phyloP scores from a whole-genome alignment of 2,888 invertebrate genomes.

The Sthenelais limicola region DNA sequence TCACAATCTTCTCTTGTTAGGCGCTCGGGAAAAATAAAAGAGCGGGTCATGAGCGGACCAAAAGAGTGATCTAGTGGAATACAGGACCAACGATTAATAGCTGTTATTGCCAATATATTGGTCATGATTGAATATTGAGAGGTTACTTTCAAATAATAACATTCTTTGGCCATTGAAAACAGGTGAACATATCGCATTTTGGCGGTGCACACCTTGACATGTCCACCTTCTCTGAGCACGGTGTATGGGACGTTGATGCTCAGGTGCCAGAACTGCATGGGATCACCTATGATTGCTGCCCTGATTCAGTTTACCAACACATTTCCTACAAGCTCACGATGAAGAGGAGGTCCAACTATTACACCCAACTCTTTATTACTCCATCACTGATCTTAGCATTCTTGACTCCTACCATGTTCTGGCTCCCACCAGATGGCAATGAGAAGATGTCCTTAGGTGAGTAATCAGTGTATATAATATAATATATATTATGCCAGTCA shows the following conservation, averaged over 20 bases:
- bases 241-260: background rate
- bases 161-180: background rate
- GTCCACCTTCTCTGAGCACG: background rate
- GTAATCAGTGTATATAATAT: too few species aligned
- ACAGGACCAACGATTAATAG: too few species aligned
- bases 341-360: background rate
- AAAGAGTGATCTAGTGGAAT: too few species aligned
- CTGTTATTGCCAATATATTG: too few species aligned
- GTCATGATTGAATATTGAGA: background rate
- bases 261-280: background rate
- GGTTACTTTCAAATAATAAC: background rate
- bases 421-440: slow-evolving; percentile 24
- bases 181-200: background rate
- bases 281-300: slow-evolving; percentile 14
- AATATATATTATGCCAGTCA: too few species aligned
- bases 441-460: slow-evolving; percentile 26
- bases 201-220: background rate
- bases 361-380: slow-evolving; percentile 11
- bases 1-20: too few species aligned
- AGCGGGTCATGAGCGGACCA: too few species aligned
- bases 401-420: slow-evolving; percentile 32
- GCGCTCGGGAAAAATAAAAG: too few species aligned
- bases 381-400: slow-evolving; percentile 21
- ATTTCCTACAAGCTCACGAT: slow-evolving; percentile 1
- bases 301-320: slow-evolving; percentile 16